Evolutionary conservation across 2,888 invertebrate species (phyloP).

Genomic region (Agrotis clavis): DNA sequence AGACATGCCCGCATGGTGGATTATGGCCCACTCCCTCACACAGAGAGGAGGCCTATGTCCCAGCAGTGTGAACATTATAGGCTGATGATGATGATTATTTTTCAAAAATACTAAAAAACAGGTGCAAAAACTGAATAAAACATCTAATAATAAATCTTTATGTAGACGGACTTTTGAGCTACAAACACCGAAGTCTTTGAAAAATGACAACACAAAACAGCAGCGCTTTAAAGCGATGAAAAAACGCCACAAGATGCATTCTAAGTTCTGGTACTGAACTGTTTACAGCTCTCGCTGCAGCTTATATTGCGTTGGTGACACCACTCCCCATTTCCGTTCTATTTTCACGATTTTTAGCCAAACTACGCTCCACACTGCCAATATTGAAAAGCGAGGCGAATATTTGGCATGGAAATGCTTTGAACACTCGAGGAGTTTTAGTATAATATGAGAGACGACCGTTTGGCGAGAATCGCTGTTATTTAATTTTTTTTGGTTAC

Average conservation of each 20-base stretch:
- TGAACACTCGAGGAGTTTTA: slow-evolving; percentile 68
- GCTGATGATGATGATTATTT: no score
- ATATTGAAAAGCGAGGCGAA: slow-evolving; percentile 77
- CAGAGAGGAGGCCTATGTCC: no score
- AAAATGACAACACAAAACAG: slow-evolving; percentile 67
- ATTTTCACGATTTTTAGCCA: slow-evolving; percentile 81
- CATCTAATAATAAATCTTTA: neutral
- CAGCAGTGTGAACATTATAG: no score
- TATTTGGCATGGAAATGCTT: slow-evolving; percentile 77
- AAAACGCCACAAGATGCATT: slow-evolving; percentile 74
- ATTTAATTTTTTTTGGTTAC: slow-evolving; percentile 22
- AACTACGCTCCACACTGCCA: slow-evolving; percentile 77
- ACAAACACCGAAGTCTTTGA: slow-evolving; percentile 49
- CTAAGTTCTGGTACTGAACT: slow-evolving; percentile 71
- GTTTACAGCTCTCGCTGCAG: slow-evolving; percentile 73
- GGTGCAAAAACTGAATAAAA: no score
- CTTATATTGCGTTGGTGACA: slow-evolving; percentile 80
- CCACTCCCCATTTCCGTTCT: slow-evolving; percentile 80
- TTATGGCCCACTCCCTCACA: no score
- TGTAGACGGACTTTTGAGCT: slow-evolving; percentile 20
- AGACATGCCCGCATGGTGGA: no score
- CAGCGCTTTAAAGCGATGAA: slow-evolving; percentile 71
- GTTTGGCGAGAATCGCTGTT: slow-evolving; percentile 18
- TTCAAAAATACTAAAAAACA: no score
- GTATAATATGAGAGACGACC: slow-evolving; percentile 63